Base-by-base conservation (phyloP, 1,140 invertebrate genomes). In the Bombus turneri region DNA sequence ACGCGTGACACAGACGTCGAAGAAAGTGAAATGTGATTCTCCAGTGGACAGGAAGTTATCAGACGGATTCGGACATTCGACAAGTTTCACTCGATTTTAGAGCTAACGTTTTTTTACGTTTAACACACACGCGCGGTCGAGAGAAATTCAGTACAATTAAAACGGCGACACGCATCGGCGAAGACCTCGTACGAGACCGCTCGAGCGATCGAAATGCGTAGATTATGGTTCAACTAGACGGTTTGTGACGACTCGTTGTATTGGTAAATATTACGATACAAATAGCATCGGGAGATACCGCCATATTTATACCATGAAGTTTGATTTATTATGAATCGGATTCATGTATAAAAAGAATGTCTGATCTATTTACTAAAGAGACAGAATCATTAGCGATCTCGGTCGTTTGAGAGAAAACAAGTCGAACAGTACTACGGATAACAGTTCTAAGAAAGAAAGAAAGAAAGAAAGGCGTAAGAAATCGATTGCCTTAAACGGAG, bases 21-120 rank as follows among this genome's bases (percentile, higher is more conserved):
- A 41, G 82, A 74, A 75, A 87, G 69, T 81, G 86, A 80, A 72
- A 78, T 47, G 75, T 34, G 83, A 79, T 57, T 66, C 57, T n/a
- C 6, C 28, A 15, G 13, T 68, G 62, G 62, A 37, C 43, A 68
- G 28, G 47, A 69, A 57, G 64, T 69, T 37, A 41, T 1, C 15
- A 10, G 73, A 12, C 10, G 39, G 31, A 18, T 18, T 15, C 25
- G 1, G 2, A 0, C 31, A 43, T 3, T 64, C 39, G 9, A 22
- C 12, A 13, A 15, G n/a, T 53, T 57, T 83, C 41, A 18, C 31
- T 79, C 62, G 64, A 57, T 41, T 59, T 37, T 28, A 37, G 68
- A n/a, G 13, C 4, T 8, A n/a, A n/a, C 37, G 9, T 59, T 31
- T 34, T 8, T 9, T 22, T 47, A 28, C n/a, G 34, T 53, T 68